A percentile compares a stretch with the other conserved stretches of the same genome.
These are phyloP conservation scores for Latrodectus elegans DNA, from an alignment of 2,888 invertebrate species.

Conservation along the genomic window DNA sequence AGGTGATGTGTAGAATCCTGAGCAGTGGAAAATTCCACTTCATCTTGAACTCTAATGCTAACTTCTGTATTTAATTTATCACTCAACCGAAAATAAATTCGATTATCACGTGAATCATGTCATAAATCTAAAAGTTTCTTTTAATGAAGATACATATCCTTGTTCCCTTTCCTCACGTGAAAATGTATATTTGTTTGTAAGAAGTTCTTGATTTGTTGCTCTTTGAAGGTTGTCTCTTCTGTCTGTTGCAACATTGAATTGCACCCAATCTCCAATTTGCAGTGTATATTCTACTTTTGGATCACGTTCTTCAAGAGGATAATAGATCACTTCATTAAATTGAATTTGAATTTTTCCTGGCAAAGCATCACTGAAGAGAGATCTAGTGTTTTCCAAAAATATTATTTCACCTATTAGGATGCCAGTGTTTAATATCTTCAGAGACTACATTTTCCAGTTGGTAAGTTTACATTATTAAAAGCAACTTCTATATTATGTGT, in stretches of 20 bases:
- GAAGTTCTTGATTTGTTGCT: too few species aligned
- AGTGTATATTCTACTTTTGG: conserved; percentile 90
- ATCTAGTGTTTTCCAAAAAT: conserved; percentile 82
- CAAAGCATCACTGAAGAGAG: conserved; percentile 84
- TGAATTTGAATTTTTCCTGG: conserved; percentile 92
- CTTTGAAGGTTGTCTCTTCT: conserved; percentile 84
- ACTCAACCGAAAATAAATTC: conserved; percentile 93
- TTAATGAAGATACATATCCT: conserved; percentile 76
- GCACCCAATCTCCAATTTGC: conserved; percentile 93
- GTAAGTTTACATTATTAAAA: conserved; percentile 91
- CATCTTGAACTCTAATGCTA: conserved; percentile 81
- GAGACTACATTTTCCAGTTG: conserved; percentile 94
- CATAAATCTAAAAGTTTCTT: conserved; percentile 94
- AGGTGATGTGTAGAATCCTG: conserved; percentile 80
- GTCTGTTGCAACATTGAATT: conserved; percentile 96
- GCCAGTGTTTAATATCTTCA: conserved; percentile 91
- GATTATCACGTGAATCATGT: conserved; percentile 86
- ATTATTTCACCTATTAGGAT: conserved; percentile 90
- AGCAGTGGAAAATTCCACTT: conserved; percentile 93
- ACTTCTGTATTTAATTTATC: conserved; percentile 82
- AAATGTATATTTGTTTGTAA: conserved; percentile 87
- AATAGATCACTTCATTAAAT: conserved; percentile 81
- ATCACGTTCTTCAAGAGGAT: conserved; percentile 94
- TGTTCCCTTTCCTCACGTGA: conserved; percentile 87
- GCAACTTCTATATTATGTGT: conserved; percentile 91